Base-by-base conservation (phyloP, 2,888 invertebrate genomes). In the Resseliella maxima region DNA sequence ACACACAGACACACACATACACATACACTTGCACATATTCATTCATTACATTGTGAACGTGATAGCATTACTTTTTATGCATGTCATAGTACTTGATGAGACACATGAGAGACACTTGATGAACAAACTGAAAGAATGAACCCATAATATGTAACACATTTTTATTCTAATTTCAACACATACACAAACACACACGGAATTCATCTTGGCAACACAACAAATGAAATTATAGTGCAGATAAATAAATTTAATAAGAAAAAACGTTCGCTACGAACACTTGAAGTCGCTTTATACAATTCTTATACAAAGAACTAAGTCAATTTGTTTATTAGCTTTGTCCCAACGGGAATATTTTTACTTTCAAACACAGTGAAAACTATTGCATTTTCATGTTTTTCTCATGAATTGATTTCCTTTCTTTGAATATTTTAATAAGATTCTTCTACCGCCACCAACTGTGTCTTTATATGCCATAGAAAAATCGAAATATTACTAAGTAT, bases 11-110 rank as follows among this genome's bases (percentile, higher is more conserved):
- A 50, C 21, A 50, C 50, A 2, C 50, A 18, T 50, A 2, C 18
- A 2, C 50, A 18, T 21, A 12, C 72, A 24, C 27, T 59, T 24
- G 5, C 27, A 3, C n/a, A 72, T 2, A n/a, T n/a, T n/a, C 46
- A 72, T 72, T 72, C 72, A 72, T 31, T 72, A 72, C 31, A 35
- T 31, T 31, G 35, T 72, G n/a, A 27, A 72, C 31, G 72, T 72
- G 72, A 72, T 27, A 31, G 31, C 72, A 72, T 72, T 72, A 72
- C 5, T 12, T 72, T 72, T 72, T 72, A 72, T 72, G 72, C 72
- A 72, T 72, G 72, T 72, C 72, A 72, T 72, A 72, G 31, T 35
- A 72, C 31, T 72, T 72, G 72, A 72, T 72, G 72, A 31, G 72
- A 72, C 72, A 72, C 72, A 72, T 31, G 72, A 72, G 72, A 72